These are phyloP conservation scores for Prietella phreatophila DNA, from an alignment of 2,113 vertebrate species.

Conservation along the genomic window DNA sequence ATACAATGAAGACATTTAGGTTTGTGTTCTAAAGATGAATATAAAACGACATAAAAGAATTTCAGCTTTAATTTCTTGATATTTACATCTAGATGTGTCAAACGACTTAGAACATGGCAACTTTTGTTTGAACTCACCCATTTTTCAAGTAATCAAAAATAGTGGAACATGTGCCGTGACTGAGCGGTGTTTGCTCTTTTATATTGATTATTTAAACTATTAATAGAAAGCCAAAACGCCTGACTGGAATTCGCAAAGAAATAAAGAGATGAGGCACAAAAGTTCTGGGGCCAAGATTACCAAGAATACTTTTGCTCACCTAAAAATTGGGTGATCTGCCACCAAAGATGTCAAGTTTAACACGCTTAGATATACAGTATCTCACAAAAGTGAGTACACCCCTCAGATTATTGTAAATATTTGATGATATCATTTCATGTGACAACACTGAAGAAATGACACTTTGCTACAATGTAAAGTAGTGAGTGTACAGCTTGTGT, in stretches of 20 bases:
- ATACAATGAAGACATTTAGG: neutral
- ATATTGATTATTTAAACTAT: neutral
- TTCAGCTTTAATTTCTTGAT: neutral
- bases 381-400: no score
- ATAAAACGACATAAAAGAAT: neutral
- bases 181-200: neutral
- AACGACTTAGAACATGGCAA: neutral
- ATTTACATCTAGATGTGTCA: neutral
- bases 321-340: no score
- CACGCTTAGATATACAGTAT: no score
- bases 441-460: no score
- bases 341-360: no score
- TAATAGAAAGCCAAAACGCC: neutral
- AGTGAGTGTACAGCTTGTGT: no score
- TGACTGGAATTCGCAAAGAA: no score
- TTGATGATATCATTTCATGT: no score
- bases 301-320: no score
- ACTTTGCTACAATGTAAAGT: no score
- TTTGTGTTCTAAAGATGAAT: neutral
- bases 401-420: no score
- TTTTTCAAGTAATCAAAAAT: neutral
- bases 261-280: neutral
- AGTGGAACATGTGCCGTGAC: neutral
- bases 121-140: neutral
- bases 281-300: neutral